Evolutionary conservation across 2,888 invertebrate species (phyloP).

Genomic region (Drosophila fulvimacula): DNA sequence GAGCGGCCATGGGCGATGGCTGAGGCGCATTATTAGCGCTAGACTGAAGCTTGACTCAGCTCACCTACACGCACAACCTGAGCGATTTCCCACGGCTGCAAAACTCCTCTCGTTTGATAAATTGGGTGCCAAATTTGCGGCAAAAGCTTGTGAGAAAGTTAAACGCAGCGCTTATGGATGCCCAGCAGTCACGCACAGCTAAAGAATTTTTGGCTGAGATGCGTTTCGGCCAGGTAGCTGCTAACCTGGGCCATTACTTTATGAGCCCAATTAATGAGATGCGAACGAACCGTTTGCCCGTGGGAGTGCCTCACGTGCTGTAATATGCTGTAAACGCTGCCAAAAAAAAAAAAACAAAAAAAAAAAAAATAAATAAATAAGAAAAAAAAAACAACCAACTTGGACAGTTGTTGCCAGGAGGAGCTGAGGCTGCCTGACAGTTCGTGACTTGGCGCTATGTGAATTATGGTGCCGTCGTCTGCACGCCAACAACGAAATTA

Average conservation of each 20-base stretch:
- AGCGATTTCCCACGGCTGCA: slow-evolving; percentile 76
- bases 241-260: slow-evolving; percentile 57
- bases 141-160: slow-evolving; percentile 76
- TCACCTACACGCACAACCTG: slow-evolving; percentile 25
- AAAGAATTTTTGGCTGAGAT: slow-evolving; percentile 1
- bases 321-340: slow-evolving; percentile 25
- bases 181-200: slow-evolving; percentile 71
- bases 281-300: slow-evolving; percentile 51
- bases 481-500: slow-evolving; percentile 83
- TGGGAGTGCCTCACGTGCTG: slow-evolving; percentile 71
- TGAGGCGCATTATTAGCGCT: slow-evolving; percentile 79
- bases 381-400: slow-evolving; percentile 14
- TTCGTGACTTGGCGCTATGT: slow-evolving; percentile 80
- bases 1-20: not conserved
- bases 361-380: no score
- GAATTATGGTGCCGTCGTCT: slow-evolving; percentile 75
- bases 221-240: not conserved
- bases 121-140: slow-evolving; percentile 81
- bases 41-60: slow-evolving; percentile 54
- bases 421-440: slow-evolving; percentile 52
- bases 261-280: slow-evolving; percentile 72
- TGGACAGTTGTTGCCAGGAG: slow-evolving; percentile 31
- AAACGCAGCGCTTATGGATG: slow-evolving; percentile 73
- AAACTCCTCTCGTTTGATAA: slow-evolving; percentile 63
- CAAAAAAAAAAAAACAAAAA: slow-evolving; percentile 2